Base-by-base conservation (phyloP, 1,140 invertebrate species). In the Carposina sasakii region DNA sequence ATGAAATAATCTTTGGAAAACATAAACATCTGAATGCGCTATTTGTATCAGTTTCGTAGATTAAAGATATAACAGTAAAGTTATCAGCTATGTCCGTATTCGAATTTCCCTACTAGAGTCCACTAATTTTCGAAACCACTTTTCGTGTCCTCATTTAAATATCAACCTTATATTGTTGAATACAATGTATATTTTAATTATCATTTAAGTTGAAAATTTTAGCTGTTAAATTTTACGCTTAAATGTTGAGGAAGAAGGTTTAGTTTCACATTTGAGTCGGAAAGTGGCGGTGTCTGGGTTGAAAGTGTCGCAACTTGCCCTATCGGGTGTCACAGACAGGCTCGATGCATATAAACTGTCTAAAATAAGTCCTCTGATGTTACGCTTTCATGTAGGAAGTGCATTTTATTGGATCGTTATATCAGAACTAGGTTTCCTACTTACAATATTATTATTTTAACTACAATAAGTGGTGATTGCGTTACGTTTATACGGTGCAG, bases 321-420 rank as follows among this genome's bases (percentile, higher is more conserved):
- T 71, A 70, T 70, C 57, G 57, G 67, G 63, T 71, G 64, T 68
- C 73, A 63, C 53, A 67, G 49, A 67, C 64, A 63, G 44, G 54
- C 47, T 40, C 48, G 58, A 52, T 59, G 63, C 60, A 63, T 60
- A 70, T 73, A 72, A 71, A 71, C 61, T 64, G 59, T 52, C 62
- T 76, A 69, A 74, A 76, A 69, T 71, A 74, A 71, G 57, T 56
- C 62, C 48, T 61, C 52, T 64, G 62, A 67, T 64, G 71, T 66
- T 37, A 43, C 48, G 44, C 21, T 52, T 36, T 31, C 47, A 26
- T 57, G 34, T 63, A 71, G 69, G 60, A 75, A 72, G 49, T 54
- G 41, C 37, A 49, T 47, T 63, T 65, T 59, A 60, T 60, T 36
- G 48, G 20, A n/a, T 46, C 48, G 33, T 57, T 53, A 39, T 8